Base-by-base conservation (phyloP, 2,888 invertebrate species). In the Cheilosia scutellata region DNA sequence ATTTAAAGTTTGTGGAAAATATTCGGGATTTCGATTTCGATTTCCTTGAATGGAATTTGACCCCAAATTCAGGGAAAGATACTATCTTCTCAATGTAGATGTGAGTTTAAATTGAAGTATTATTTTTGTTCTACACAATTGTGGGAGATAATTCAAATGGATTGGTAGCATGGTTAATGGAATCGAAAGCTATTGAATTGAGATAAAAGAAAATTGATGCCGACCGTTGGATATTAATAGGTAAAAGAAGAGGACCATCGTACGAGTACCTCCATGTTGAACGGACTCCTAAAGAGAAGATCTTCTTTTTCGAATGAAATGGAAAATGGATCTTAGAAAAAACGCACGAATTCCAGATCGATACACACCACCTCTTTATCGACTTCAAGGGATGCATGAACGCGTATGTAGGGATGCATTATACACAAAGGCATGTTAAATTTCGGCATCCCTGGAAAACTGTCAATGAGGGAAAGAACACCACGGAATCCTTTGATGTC, bases 121-220 rank as follows among this genome's bases (percentile, higher is more conserved):
- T 9, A 33, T 33, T 16, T 44, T 49, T 49, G 49, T 4, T 16
- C 13, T 13, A 11, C 25, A 49, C 51, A 51, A 51, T 9, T 6
- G 20, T 51, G 6, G 37, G 4, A 47, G 40, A 71, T 53, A 72
- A 62, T 31, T 62, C 53, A 72, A 72, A 72, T 53, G 72, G 47
- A 75, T 47, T 37, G 53, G 65, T 57, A 2, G 44, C 27, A 47
- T 31, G 44, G 44, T 42, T 31, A 62, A 72, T 74, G 25, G 42
- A 62, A 62, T 31, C 5, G 53, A 11, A 62, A 63, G 16, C 31
- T 51, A 74, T 55, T 62, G 7, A 55, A 33, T 40, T 42, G 55
- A 55, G 42, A 6, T 13, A 13, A n/a, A 29, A 1, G 31, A 11
- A 55, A 63, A 33, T 68, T 37, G 66, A 25, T 51, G 33, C 27